Conservation (phyloP, 2,888 invertebrate genomes). For the Zhengitettix transpicula region DNA sequence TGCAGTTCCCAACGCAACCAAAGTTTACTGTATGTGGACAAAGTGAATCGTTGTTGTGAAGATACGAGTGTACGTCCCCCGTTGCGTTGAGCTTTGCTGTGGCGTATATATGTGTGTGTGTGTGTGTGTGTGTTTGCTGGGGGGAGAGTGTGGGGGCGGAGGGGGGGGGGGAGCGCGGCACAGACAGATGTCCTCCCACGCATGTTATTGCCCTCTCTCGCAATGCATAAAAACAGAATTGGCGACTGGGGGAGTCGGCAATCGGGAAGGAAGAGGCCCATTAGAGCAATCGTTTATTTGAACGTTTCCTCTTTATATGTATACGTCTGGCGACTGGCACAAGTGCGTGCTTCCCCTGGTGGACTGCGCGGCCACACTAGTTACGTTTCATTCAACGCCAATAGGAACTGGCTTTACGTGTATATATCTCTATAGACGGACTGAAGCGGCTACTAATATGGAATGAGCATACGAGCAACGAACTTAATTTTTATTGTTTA, state of each 20-base stretch:
- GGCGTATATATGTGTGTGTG: not conserved
- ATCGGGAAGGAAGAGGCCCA: constrained; percentile 7
- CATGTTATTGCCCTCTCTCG: not conserved
- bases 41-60: too few species aligned
- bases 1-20: too few species aligned
- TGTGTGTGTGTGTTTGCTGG: not conserved
- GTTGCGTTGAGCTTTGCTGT: not conserved
- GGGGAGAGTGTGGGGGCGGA: not conserved
- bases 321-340: not conserved
- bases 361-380: too few species aligned
- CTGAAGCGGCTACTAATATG: too few species aligned
- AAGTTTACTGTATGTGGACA: too few species aligned
- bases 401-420: too few species aligned
- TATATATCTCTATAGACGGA: too few species aligned
- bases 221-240: not conserved
- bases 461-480: too few species aligned
- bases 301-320: constrained; percentile 7
- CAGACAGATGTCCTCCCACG: too few species aligned
- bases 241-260: not conserved
- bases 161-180: not conserved
- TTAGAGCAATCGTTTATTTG: constrained; percentile 9
- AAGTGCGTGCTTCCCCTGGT: too few species aligned
- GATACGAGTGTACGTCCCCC: not conserved
- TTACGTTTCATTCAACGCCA: too few species aligned
- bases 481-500: too few species aligned